A percentile compares a stretch with the other conserved stretches of the same genome.
phyloP scores from a whole-genome alignment of 1,140 invertebrate species.

The Diprion similis region DNA sequence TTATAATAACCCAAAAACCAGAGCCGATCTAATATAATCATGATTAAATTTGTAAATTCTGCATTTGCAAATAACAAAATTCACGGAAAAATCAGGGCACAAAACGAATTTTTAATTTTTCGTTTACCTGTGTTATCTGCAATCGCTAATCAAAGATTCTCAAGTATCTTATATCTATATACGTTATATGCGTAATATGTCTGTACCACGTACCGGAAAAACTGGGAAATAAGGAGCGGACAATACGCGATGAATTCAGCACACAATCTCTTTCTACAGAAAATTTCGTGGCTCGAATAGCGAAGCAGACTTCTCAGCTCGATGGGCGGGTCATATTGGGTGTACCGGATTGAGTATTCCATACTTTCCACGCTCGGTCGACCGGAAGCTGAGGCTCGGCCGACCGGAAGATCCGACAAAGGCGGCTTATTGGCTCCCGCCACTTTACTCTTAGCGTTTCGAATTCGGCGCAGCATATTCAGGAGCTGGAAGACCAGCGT shows the following conservation, averaged over 20 bases:
- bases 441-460: slow-evolving; percentile 30
- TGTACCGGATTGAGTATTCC: slow-evolving; percentile 50
- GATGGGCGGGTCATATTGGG: slow-evolving; percentile 23
- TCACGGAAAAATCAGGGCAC: too few species aligned
- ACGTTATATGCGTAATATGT: too few species aligned
- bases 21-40: too few species aligned
- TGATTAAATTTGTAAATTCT: too few species aligned
- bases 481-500: too few species aligned
- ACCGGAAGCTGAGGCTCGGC: slow-evolving; percentile 45
- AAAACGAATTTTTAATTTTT: too few species aligned
- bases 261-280: slow-evolving; percentile 9
- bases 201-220: too few species aligned
- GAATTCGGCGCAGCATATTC: neutral
- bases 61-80: too few species aligned
- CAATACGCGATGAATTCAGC: slow-evolving; percentile 43
- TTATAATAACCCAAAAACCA: too few species aligned
- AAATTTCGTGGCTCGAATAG: slow-evolving; percentile 23
- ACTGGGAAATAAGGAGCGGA: slow-evolving; percentile 11
- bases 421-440: slow-evolving; percentile 49
- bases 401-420: slow-evolving; percentile 52
- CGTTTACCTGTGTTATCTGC: too few species aligned
- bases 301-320: slow-evolving; percentile 14
- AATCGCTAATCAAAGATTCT: too few species aligned
- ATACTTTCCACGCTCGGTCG: slow-evolving; percentile 50
- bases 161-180: too few species aligned